Percentiles rank a stretch among this genome's conserved stretches.
Conservation (phyloP, 1,140 invertebrate genomes). For the Apis florea region DNA sequence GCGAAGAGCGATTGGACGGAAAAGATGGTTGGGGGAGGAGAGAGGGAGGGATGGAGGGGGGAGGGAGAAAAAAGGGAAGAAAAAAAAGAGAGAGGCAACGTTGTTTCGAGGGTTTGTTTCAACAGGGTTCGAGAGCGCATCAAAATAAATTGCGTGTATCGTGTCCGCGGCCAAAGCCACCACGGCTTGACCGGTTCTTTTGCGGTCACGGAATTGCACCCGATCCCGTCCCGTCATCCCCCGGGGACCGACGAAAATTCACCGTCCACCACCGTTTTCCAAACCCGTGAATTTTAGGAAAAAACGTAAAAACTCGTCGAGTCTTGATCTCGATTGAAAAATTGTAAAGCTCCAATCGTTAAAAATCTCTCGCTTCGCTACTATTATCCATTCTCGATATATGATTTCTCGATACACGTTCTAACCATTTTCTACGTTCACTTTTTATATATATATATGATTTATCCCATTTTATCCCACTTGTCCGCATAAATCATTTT, state of each 20-base stretch:
- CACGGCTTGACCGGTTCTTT: slow-evolving; percentile 27
- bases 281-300: not conserved
- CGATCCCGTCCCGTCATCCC: slow-evolving; percentile 1
- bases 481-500: not conserved
- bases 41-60: too few relatives aligned
- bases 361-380: not conserved
- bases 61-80: not conserved
- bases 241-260: not conserved
- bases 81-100: not conserved
- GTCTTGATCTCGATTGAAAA: not conserved
- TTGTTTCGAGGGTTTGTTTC: slow-evolving; percentile 35
- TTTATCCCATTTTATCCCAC: slow-evolving; percentile 1
- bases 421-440: not conserved
- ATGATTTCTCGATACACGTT: not conserved
- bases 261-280: not conserved
- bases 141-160: slow-evolving; percentile 41
- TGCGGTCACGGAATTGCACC: slow-evolving; percentile 21
- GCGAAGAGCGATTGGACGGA: not conserved
- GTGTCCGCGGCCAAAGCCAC: slow-evolving; percentile 20
- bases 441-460: not conserved
- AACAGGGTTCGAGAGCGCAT: slow-evolving; percentile 35
- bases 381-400: not conserved
- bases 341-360: not conserved
- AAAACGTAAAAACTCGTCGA: not conserved
- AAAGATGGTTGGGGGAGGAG: not conserved